Evolutionary conservation across 2,888 invertebrate species (phyloP).

Genomic region (Slavum lentiscoides): DNA sequence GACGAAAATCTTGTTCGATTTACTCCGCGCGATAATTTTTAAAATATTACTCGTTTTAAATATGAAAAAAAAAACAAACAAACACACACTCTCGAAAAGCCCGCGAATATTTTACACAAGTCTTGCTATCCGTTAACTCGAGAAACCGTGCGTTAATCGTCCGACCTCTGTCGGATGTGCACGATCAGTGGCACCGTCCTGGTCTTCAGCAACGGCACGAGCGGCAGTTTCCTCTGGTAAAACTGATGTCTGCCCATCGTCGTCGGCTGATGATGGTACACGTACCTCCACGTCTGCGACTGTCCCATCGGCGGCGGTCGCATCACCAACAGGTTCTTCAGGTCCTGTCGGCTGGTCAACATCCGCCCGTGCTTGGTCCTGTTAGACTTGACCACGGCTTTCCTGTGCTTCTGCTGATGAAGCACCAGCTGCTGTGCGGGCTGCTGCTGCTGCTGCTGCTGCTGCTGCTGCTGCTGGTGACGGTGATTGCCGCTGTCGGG

Average conservation of each 20-base stretch:
- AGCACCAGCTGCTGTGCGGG: not conserved
- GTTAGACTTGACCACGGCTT: not conserved
- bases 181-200: conserved; percentile 34
- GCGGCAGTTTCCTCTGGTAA: conserved; percentile 12
- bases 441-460: conserved; percentile 2
- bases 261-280: conserved; percentile 11
- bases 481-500: not conserved
- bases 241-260: not conserved
- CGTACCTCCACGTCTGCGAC: conserved; percentile 52
- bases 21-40: no score
- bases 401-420: conserved; percentile 21
- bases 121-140: not conserved
- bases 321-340: conserved; percentile 52
- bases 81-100: no score
- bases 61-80: no score
- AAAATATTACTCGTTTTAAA: no score
- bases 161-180: conserved; percentile 44
- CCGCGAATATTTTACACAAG: not conserved
- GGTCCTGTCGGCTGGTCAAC: conserved; percentile 48
- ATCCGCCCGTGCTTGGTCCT: conserved; percentile 34
- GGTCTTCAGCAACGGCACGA: conserved; percentile 13
- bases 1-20: no score
- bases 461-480: no score
- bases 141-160: not conserved
- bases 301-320: conserved; percentile 54